Conservation (phyloP, 2,888 invertebrate genomes). For the Euplagia quadripunctaria region DNA sequence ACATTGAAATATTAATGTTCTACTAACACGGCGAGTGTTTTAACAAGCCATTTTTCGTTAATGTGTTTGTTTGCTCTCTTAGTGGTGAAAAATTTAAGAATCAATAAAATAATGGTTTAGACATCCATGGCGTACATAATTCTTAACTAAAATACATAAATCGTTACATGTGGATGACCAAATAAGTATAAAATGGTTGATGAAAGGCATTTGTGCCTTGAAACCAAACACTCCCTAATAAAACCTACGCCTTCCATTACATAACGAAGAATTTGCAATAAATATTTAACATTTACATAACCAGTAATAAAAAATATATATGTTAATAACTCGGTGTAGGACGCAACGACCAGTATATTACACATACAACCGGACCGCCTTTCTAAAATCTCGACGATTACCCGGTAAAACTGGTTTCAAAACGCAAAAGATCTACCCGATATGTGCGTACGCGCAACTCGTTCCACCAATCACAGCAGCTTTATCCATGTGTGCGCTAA, state of each 20-base stretch:
- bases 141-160: background rate
- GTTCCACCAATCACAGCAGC: slow-evolving; percentile 59
- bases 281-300: slow-evolving; percentile 60
- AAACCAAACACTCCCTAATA: slow-evolving; percentile 11
- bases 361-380: slow-evolving; percentile 72
- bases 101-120: background rate
- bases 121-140: background rate
- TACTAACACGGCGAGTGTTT: no score
- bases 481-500: slow-evolving; percentile 54
- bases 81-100: background rate
- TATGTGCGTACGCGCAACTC: slow-evolving; percentile 70
- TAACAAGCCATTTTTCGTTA: background rate
- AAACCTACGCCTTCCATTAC: background rate
- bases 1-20: no score
- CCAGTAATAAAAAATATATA: slow-evolving; percentile 51
- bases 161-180: background rate
- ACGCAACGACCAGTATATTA: slow-evolving; percentile 65
- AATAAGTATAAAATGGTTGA: background rate
- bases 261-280: slow-evolving; percentile 35
- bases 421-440: slow-evolving; percentile 63
- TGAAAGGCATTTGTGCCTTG: slow-evolving; percentile 1
- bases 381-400: slow-evolving; percentile 85
- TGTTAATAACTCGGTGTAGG: slow-evolving; percentile 49
- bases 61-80: background rate
- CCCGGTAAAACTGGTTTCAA: slow-evolving; percentile 78